Percentiles rank a stretch among this genome's conserved stretches.
phyloP scores from a whole-genome alignment of 2,797 vertebrate species.

The Sphenodon punctatus region DNA sequence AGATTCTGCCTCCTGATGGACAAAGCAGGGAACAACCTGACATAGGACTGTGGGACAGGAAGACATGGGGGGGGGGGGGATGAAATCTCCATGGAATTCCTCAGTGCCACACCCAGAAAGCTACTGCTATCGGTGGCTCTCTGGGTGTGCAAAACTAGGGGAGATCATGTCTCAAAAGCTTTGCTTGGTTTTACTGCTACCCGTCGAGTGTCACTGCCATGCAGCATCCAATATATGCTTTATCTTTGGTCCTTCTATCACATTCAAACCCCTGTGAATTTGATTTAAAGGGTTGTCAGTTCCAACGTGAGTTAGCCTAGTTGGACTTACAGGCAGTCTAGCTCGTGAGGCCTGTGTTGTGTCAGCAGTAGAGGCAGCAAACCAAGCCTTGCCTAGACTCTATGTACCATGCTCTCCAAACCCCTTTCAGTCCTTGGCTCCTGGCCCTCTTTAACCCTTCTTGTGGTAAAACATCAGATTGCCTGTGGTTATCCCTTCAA shows the following conservation, averaged over 20 bases:
- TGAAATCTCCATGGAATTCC: too few species aligned
- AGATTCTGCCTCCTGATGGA: too few species aligned
- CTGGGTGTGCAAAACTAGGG: not conserved
- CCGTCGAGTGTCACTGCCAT: not conserved
- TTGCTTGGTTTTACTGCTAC: not conserved
- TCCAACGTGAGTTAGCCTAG: not conserved
- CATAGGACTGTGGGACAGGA: too few species aligned
- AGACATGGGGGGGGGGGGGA: too few species aligned
- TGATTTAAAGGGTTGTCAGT: not conserved
- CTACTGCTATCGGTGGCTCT: too few species aligned
- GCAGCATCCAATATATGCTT: not conserved
- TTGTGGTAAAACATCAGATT: conserved; percentile 47
- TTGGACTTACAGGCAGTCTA: not conserved
- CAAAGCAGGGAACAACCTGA: too few species aligned
- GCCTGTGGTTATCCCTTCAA: conserved; percentile 46
- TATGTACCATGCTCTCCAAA: not conserved
- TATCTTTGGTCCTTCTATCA: not conserved
- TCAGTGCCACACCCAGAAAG: too few species aligned
- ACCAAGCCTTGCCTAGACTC: not conserved
- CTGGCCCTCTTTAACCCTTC: conserved; percentile 45
- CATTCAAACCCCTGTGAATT: not conserved
- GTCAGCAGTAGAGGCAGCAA: not conserved
- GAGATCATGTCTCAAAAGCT: not conserved
- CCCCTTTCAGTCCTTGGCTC: not conserved
- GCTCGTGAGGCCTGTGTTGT: not conserved